Evolutionary conservation across 2,113 vertebrate genomes (phyloP), one percentile per base, ranked within the genome.

Genomic region (Tupaia chinensis): DNA sequence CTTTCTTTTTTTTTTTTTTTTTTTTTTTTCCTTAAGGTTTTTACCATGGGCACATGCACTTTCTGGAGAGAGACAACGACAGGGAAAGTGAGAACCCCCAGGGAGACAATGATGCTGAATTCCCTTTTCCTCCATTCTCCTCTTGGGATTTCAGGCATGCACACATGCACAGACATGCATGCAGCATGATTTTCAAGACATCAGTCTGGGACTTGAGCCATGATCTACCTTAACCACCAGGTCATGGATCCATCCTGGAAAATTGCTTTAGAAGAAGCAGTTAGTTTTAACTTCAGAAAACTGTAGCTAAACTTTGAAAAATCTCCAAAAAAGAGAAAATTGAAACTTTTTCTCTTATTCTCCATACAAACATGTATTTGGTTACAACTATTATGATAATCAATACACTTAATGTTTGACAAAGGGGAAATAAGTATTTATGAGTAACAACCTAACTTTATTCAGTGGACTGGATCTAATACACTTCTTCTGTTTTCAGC

Each of bases 271-370:
- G 84, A 88, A 84, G 7, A 82, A 63, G 92, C n/a, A 83, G 65
- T 87, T 86, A 60, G 72, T 76, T 56, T 76, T 94, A 83, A 87
- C 70, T 88, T 69, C n/a, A 69, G 60, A 69, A 79, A 19, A 53
- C 34, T 58, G 54, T 34, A 86, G 68, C 7, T 91, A 56, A 27
- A 44, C 78, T 87, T 92, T 82, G 20, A 89, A 87, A 91, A 95
- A 53, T 78, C 58, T 34, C 61, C 27, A 68, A 29, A 61, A 53
- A 22, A 70, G 6, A n/a, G 11, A 44, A 10, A 44, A 10, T 63
- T 20, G 27, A 54, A 54, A 54, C 15, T 9, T 70, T 68, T 78
- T 9, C 17, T 77, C 15, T 83, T 78, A 86, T 3, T 65, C 14
- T 63, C 23, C 54, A 77, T 53, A 74, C 16, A 92, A 82, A 96